A percentile compares a stretch with the other conserved stretches of the same genome.
These are phyloP conservation scores for Vidua macroura DNA, from an alignment of 2,113 vertebrate species.

Conservation along the genomic window DNA sequence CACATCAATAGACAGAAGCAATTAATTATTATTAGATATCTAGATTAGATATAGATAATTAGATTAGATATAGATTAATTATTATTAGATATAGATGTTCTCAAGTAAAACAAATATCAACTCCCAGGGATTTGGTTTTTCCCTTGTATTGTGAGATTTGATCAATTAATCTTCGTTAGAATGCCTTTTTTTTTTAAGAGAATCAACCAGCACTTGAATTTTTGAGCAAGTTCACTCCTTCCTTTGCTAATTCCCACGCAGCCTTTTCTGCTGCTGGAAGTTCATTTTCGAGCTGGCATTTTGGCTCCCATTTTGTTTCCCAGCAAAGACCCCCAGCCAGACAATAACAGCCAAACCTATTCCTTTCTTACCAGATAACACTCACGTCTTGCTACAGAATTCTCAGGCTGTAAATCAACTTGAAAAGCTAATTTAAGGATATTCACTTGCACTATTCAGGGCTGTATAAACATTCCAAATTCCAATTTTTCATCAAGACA, in stretches of 20 bases:
- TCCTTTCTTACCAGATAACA: constrained; percentile 51
- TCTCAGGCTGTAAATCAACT: constrained; percentile 65
- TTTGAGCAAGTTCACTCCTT: constrained; percentile 7
- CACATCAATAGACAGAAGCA: background rate
- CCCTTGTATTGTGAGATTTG: background rate
- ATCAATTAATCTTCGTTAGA: background rate
- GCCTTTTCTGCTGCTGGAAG: background rate
- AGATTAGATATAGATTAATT: too few relatives aligned
- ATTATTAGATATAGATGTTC: background rate
- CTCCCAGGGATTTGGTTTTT: background rate
- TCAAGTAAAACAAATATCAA: background rate
- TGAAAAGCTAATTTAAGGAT: constrained; percentile 67
- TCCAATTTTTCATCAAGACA: constrained; percentile 69
- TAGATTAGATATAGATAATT: too few relatives aligned
- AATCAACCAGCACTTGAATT: background rate
- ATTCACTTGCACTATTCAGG: constrained; percentile 53
- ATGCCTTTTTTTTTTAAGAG: background rate
- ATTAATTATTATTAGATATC: background rate
- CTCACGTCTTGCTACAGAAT: constrained; percentile 36
- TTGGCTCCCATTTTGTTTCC: constrained; percentile 50
- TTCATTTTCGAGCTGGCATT: constrained; percentile 17
- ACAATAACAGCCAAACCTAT: constrained; percentile 29
- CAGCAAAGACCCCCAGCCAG: constrained; percentile 11
- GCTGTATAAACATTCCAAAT: constrained; percentile 66
- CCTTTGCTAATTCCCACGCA: constrained; percentile 19